A percentile compares a stretch with the other conserved stretches of the same genome.
Conservation (phyloP, 2,888 invertebrate species). For the Coecobrya sp. region DNA sequence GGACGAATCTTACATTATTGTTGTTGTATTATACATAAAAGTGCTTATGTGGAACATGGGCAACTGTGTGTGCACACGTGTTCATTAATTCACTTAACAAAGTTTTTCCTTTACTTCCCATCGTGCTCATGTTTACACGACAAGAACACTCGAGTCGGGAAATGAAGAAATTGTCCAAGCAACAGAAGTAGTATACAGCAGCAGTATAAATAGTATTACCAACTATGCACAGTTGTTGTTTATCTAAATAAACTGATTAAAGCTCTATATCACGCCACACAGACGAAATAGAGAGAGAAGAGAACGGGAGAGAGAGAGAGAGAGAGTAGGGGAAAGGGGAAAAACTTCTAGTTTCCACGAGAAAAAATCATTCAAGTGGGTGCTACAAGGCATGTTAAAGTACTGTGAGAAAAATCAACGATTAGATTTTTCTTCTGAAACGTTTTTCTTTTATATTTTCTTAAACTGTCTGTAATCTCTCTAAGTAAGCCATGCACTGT, state of each 20-base stretch:
- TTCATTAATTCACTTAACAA: constrained; percentile 63
- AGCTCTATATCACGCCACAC: constrained; percentile 15
- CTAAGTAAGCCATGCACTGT: neutral
- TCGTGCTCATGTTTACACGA: neutral
- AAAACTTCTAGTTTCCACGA: constrained; percentile 29
- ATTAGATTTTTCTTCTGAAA: constrained; percentile 39
- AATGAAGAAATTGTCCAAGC: constrained; percentile 9
- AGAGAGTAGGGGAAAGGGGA: neutral
- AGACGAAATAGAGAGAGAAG: neutral
- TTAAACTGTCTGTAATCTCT: constrained; percentile 44
- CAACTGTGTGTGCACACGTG: constrained; percentile 40
- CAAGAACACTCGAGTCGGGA: neutral
- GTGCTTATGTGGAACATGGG: constrained; percentile 17
- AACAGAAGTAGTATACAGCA: neutral
- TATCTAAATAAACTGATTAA: constrained; percentile 68
- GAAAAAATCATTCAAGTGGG: constrained; percentile 48
- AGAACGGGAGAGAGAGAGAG: constrained; percentile 7
- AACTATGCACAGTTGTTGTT: constrained; percentile 55
- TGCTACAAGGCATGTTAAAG: constrained; percentile 62
- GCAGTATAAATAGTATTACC: constrained; percentile 1
- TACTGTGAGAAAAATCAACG: constrained; percentile 62
- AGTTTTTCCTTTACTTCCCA: constrained; percentile 5
- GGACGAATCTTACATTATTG: neutral
- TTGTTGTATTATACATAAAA: constrained; percentile 1
- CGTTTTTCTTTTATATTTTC: constrained; percentile 20